These are phyloP conservation scores for Sebastes steindachneri DNA, from an alignment of 2,797 vertebrate species.

Conservation along the genomic window DNA sequence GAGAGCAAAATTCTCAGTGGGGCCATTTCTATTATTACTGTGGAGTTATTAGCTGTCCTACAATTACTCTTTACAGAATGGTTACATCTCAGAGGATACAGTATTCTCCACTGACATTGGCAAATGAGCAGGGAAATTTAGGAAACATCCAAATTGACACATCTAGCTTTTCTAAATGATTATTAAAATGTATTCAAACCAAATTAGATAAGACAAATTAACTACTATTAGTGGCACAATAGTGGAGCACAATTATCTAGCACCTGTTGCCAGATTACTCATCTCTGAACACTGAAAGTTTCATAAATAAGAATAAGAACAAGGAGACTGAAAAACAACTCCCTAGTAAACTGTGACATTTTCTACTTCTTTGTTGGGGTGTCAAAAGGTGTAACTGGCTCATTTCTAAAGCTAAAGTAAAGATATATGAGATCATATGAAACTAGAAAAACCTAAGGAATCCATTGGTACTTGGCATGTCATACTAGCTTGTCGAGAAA, in stretches of 20 bases:
- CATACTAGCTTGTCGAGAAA: no score
- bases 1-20: not conserved
- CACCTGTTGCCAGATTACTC: not conserved
- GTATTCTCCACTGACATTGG: not conserved
- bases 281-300: not conserved
- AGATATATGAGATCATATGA: no score
- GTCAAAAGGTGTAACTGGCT: no score
- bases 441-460: no score
- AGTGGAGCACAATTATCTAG: not conserved
- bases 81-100: not conserved
- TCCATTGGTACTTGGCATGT: no score
- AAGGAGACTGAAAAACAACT: not conserved
- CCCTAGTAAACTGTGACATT: not conserved
- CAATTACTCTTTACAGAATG: conserved; percentile 2
- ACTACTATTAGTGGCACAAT: not conserved
- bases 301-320: not conserved
- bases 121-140: not conserved
- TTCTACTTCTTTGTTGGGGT: no score
- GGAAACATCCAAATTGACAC: not conserved
- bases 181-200: not conserved
- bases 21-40: not conserved
- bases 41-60: conserved; percentile 6
- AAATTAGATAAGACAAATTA: not conserved
- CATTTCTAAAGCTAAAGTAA: no score
- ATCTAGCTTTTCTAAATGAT: not conserved